Conservation (phyloP, 2,113 vertebrate genomes). For the Hypanus sabinus region DNA sequence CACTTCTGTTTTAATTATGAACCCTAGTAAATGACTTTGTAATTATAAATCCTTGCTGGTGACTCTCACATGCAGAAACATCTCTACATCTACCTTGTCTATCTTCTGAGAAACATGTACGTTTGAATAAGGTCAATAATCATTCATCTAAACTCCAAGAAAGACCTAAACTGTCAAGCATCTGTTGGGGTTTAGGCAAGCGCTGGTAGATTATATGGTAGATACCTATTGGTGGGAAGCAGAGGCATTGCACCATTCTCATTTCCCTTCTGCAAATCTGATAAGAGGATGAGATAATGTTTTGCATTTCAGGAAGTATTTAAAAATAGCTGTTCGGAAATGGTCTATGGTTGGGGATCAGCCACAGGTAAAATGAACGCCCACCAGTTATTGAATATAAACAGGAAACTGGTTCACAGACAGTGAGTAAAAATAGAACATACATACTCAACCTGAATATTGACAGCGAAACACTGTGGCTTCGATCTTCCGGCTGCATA, state of each 20-base stretch:
- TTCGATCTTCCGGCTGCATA: conserved; percentile 5
- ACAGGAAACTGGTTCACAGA: conserved; percentile 36
- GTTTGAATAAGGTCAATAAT: too few species aligned
- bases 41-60: too few species aligned
- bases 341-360: conserved; percentile 24
- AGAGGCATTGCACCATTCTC: not conserved
- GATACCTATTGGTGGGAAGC: not conserved
- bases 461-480: conserved; percentile 21
- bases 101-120: too few species aligned
- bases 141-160: too few species aligned
- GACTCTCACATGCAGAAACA: too few species aligned
- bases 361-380: conserved; percentile 27
- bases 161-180: too few species aligned
- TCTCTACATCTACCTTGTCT: too few species aligned
- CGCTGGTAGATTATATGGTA: not conserved
- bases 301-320: conserved; percentile 30
- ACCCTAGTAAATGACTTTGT: too few species aligned
- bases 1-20: too few species aligned
- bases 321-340: conserved; percentile 20
- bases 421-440: conserved; percentile 28
- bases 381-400: conserved; percentile 34
- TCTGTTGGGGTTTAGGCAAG: not conserved
- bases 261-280: not conserved
- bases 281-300: conserved; percentile 17
- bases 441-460: conserved; percentile 16